Percentiles rank a stretch among this genome's conserved stretches.
phyloP scores from a whole-genome alignment of 2,888 invertebrate species.

The Limenitis camilla region DNA sequence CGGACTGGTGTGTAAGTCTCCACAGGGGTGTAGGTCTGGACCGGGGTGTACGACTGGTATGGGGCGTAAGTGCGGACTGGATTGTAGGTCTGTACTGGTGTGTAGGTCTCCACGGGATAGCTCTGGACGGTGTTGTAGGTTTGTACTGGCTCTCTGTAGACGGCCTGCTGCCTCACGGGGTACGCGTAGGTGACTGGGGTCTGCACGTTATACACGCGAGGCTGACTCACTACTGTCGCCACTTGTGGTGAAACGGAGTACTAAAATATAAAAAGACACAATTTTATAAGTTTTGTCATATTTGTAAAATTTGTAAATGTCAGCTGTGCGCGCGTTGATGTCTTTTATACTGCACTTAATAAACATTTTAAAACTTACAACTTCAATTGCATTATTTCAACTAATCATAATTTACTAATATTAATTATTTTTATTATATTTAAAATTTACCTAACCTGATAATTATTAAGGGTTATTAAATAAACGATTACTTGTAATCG shows the following conservation, averaged over 20 bases:
- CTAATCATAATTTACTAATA: too few relatives aligned
- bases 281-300: background rate
- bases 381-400: too few relatives aligned
- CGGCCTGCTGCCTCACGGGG: conserved; percentile 13
- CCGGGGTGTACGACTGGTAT: background rate
- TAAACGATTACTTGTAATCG: too few relatives aligned
- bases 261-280: conserved; percentile 6
- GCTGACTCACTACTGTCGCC: background rate
- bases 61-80: conserved; percentile 1
- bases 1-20: conserved; percentile 11
- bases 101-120: background rate
- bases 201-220: conserved; percentile 9
- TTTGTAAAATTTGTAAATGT: background rate
- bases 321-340: conserved; percentile 7
- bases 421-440: too few relatives aligned
- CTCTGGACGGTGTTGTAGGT: conserved; percentile 5
- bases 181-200: conserved; percentile 8
- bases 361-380: background rate
- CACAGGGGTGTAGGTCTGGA: background rate
- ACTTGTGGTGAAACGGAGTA: conserved; percentile 9
- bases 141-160: conserved; percentile 14
- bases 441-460: too few relatives aligned
- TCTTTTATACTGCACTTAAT: conserved; percentile 1
- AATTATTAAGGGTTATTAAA: too few relatives aligned
- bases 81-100: conserved; percentile 3